Base-by-base conservation (phyloP, 2,797 vertebrate genomes). In the Knipowitschia caucasica region DNA sequence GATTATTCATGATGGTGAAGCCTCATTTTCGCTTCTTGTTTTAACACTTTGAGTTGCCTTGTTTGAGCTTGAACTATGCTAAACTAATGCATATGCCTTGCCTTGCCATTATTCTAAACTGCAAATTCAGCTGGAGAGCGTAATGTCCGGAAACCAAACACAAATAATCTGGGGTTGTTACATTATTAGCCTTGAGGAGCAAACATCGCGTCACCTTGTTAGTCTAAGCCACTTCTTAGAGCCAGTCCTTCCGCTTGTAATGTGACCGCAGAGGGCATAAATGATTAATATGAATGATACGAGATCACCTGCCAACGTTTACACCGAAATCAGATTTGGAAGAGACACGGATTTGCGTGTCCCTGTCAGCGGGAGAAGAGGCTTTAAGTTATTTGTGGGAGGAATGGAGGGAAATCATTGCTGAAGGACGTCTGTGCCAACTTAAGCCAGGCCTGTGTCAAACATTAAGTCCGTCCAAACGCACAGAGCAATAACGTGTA, bases 381-480 rank as follows among this genome's bases (percentile, higher is more conserved):
- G 25, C 45, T 36, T 21, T 27, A 54, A 12, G 21, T 23, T 46
- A 63, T 67, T 23, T 72, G 55, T 35, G 44, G 21, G 34, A 27
- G 39, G 64, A 54, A 50, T 52, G 36, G 11, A n/a, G 23, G 30
- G 39, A 73, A 52, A 83, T 77, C 35, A 59, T 52, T 66, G 50
- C n/a, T 18, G 47, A 40, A 66, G 42, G 54, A 69, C 2, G 1
- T 53, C 20, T 51, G 18, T 61, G 72, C 70, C 51, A 72, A 66
- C 2, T 35, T 35, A 15, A 35, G 14, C 5, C 14, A 6, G 33
- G 14, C 14, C n/a, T 17, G 33, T 15, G 33, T 38, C 18, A 38
- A 10, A 7, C 33, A n/a, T n/a, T n/a, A 15, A 2, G 4, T 11
- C 9, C 6, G 30, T 33, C 30, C 3, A 6, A 18, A 50, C n/a